Evolutionary conservation across 2,888 invertebrate genomes (phyloP), one percentile per base, ranked within the genome.

Genomic region (Morpho helenor): DNA sequence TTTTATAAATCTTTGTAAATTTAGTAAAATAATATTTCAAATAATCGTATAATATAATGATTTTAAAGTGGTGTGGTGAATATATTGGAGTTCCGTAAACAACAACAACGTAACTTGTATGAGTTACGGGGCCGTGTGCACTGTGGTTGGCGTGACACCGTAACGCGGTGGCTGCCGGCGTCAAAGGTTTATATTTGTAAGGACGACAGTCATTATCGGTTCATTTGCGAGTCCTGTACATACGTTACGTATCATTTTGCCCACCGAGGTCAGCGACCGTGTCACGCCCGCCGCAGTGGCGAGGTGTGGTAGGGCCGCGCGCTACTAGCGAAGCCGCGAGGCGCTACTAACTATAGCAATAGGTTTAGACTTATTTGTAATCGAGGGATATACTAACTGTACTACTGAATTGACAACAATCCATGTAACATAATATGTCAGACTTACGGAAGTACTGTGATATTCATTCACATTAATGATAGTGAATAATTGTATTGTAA

Each of bases 401-500:
- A 62, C 47, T 62, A 46, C 59, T 60, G 56, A 61, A 62, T 56
- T 55, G 44, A 60, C 60, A 61, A 50, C 54, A 57, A 61, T 61
- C 61, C 60, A 64, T 64, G 63, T 63, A 62, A 61, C 59, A 45
- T 64, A 52, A 56, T 63, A 74, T 74, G 72, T 76, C 71, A 76
- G 75, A 75, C 73, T 76, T 79, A 81, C 77, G 76, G 78, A 81
- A 72, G 64, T 84, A 84, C 85, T 87, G 87, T 87, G 87, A 87
- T 87, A 87, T 80, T 79, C 78, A 80, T 84, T 84, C 79, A 79
- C 77, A 77, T 79, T 81, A 71, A 72, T 72, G 67, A 68, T 73
- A 74, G 70, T 59, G 61, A 67, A 71, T 77, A 75, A 80, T 71
- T 73, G 47, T 53, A 59, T 50, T 59, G 65, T 62, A 66, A 52